Conservation (phyloP, 2,797 vertebrate genomes). For the Hydrophis major region DNA sequence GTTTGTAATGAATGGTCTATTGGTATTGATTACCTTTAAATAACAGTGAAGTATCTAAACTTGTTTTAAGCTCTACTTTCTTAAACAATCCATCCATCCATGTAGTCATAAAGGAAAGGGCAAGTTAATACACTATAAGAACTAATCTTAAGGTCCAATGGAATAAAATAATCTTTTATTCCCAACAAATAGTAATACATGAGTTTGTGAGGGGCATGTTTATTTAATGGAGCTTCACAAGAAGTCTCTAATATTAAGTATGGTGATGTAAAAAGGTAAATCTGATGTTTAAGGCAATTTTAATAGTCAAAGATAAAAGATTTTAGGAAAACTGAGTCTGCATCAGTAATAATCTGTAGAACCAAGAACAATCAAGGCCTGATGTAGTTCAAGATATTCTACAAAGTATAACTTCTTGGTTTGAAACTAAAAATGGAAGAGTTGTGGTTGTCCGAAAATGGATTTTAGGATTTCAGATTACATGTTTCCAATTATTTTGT, state of each 20-base stretch:
- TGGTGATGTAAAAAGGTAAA: neutral
- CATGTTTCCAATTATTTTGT: neutral
- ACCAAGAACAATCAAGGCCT: neutral
- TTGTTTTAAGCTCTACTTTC: conserved; percentile 10
- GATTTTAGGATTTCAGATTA: neutral
- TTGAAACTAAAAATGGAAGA: neutral
- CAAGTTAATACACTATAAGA: neutral
- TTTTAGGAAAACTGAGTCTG: neutral
- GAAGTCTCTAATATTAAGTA: neutral
- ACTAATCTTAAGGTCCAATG: neutral
- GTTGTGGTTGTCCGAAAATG: neutral
- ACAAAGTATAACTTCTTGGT: neutral
- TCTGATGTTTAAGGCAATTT: neutral
- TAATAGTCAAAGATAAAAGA: neutral
- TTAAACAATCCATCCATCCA: rapidly evolving
- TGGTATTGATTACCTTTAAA: conserved; percentile 61
- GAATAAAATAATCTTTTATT: neutral
- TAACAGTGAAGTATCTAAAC: conserved; percentile 26
- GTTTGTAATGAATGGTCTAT: conserved; percentile 48
- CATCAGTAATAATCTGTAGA: neutral
- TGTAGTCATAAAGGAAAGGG: neutral
- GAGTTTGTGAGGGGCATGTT: neutral
- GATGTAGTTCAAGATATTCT: neutral
- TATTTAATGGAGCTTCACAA: neutral
- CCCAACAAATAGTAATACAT: neutral